Evolutionary conservation across 2,797 vertebrate species (phyloP).

Genomic region (Myotis findleyi): DNA sequence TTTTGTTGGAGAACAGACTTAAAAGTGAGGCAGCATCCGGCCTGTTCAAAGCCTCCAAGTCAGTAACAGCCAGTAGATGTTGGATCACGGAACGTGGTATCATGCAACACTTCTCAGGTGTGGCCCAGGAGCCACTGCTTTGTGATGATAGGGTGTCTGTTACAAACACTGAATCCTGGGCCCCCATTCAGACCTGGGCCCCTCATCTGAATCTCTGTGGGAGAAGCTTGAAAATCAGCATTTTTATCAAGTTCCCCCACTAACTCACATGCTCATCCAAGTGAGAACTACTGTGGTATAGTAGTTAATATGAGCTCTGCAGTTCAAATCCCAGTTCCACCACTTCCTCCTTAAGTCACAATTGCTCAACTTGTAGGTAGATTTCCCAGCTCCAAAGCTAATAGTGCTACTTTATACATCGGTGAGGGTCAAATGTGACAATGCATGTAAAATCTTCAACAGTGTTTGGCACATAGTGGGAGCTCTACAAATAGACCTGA

Average conservation of each 20-base stretch:
- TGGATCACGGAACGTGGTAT: too few relatives aligned
- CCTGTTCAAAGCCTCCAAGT: neutral
- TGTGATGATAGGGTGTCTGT: neutral
- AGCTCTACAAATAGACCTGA: neutral
- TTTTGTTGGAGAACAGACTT: neutral
- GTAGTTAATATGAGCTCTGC: neutral
- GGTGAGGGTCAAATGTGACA: neutral
- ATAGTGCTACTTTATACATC: neutral
- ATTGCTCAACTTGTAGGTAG: neutral
- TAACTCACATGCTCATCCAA: neutral
- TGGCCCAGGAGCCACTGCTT: neutral
- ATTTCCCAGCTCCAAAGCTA: neutral
- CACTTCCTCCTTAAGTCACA: neutral
- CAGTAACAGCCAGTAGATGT: neutral
- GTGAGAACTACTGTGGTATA: neutral
- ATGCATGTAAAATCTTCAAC: neutral
- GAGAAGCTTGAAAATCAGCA: neutral
- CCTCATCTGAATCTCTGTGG: neutral
- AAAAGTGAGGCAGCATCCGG: fast-evolving
- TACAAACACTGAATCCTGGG: neutral
- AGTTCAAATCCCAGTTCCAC: neutral
- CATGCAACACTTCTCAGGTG: fast-evolving
- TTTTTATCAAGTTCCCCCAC: neutral
- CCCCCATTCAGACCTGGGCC: neutral
- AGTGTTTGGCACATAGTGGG: neutral